Percentiles rank a stretch among this genome's conserved stretches.
phyloP scores from a whole-genome alignment of 64 coral and sea anemone genomes.

The Actinia equina region DNA sequence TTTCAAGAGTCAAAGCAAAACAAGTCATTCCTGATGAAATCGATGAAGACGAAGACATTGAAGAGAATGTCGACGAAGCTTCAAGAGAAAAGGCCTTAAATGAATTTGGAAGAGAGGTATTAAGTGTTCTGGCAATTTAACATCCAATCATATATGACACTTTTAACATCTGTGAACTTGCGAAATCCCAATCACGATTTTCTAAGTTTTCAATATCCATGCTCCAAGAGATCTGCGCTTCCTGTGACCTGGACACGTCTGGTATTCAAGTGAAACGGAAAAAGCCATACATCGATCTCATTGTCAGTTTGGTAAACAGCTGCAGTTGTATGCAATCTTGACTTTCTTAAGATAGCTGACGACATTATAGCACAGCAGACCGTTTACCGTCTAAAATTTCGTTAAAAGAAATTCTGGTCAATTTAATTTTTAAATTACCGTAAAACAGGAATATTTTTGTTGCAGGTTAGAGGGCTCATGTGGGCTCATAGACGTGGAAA shows the following conservation, averaged over 20 bases:
- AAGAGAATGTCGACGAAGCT: background rate
- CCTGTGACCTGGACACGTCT: constrained; percentile 19
- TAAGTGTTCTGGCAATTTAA: constrained; percentile 1
- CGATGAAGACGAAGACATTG: constrained; percentile 17
- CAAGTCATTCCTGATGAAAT: constrained; percentile 22
- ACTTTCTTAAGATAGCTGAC: background rate
- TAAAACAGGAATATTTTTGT: too few species aligned
- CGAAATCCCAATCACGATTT: constrained; percentile 1
- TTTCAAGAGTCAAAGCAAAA: constrained; percentile 22
- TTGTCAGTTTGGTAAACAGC: background rate
- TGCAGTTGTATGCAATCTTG: background rate
- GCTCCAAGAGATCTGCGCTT: constrained; percentile 29
- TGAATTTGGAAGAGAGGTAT: constrained; percentile 4
- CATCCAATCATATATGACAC: constrained; percentile 36
- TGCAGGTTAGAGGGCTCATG: too few species aligned
- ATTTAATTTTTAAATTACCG: too few species aligned
- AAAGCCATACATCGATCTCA: constrained; percentile 9
- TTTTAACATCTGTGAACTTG: constrained; percentile 34
- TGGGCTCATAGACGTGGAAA: too few species aligned
- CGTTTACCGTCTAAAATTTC: too few species aligned
- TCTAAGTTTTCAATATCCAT: constrained; percentile 35
- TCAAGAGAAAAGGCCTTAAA: background rate
- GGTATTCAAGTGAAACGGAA: constrained; percentile 23
- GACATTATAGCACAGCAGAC: too few species aligned
- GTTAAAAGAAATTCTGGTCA: too few species aligned